Conservation (phyloP, 2,113 vertebrate genomes). For the Ptyas mucosa region DNA sequence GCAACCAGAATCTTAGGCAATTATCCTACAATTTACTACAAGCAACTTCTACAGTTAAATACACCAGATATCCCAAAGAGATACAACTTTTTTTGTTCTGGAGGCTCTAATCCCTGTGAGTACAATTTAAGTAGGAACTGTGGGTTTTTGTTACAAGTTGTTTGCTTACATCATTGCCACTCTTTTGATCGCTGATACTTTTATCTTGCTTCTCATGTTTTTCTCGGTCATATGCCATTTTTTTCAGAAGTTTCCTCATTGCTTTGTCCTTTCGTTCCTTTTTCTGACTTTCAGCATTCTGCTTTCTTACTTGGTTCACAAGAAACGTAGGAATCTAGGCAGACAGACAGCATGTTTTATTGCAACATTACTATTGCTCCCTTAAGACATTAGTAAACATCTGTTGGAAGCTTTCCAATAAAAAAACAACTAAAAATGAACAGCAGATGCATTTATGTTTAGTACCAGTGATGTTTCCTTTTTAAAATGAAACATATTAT, state of each 20-base stretch:
- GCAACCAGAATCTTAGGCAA: background rate
- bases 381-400: background rate
- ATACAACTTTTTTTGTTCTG: background rate
- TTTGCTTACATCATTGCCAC: constrained; percentile 74
- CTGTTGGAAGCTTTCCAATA: background rate
- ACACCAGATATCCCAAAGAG: background rate
- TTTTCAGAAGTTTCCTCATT: constrained; percentile 90
- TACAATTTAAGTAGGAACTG: background rate
- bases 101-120: background rate
- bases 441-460: constrained; percentile 1
- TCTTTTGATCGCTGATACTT: constrained; percentile 67
- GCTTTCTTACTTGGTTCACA: constrained; percentile 89
- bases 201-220: constrained; percentile 80
- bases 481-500: background rate
- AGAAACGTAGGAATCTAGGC: constrained; percentile 93
- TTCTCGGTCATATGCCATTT: constrained; percentile 87
- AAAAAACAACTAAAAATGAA: background rate
- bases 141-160: background rate
- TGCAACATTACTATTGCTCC: background rate
- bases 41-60: background rate
- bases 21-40: background rate
- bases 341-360: constrained; percentile 10
- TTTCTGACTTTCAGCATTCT: constrained; percentile 83
- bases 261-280: constrained; percentile 83
- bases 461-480: background rate